Evolutionary conservation across 1,140 invertebrate genomes (phyloP), one percentile per base, ranked within the genome.

Genomic region (Drosophila cardini): DNA sequence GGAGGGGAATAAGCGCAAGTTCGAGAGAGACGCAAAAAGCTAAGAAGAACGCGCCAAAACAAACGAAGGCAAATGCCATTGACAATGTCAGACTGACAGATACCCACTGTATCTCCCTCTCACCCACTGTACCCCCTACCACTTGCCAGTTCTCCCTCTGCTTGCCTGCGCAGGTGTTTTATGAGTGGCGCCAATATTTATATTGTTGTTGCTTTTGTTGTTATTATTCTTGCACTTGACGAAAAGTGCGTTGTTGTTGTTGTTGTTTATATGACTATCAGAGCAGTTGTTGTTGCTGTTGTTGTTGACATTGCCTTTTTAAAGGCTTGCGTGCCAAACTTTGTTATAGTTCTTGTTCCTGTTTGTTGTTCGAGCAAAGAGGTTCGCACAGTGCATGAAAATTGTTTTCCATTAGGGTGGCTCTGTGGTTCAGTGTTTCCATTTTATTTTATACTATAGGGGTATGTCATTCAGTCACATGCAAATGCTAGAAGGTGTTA

Each of bases 401-500:
- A 67, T 78, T 71, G 74, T 86, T 45, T 45, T 26, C 36, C 16
- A 34, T 48, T 57, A 26, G 45, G 34, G 58, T 70, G 75, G 38
- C 2, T 67, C 52, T n/a, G 48, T 30, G 36, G 50, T n/a, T 16
- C n/a, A n/a, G n/a, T n/a, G n/a, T 30, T 46, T 48, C 16, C 8
- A 10, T 38, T 21, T 30, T 21, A 32, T 55, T 52, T 60, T 50
- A 9, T 13, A 9, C 1, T 8, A 11, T 7, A 15, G 42, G 32
- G 61, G 61, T 57, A 43, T 61, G 53, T 45, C 15, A 48, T 60
- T 60, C 26, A 65, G 32, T 68, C 82, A 62, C 82, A 87, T 86
- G 83, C 83, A 86, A 86, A 86, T 86, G 82, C 82, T 83, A 74
- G 67, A 84, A 90, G 84, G 84, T 89, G 84, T 89, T 90, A 85